Conservation (phyloP, 2,113 vertebrate genomes). For the Blennius ocellaris region DNA sequence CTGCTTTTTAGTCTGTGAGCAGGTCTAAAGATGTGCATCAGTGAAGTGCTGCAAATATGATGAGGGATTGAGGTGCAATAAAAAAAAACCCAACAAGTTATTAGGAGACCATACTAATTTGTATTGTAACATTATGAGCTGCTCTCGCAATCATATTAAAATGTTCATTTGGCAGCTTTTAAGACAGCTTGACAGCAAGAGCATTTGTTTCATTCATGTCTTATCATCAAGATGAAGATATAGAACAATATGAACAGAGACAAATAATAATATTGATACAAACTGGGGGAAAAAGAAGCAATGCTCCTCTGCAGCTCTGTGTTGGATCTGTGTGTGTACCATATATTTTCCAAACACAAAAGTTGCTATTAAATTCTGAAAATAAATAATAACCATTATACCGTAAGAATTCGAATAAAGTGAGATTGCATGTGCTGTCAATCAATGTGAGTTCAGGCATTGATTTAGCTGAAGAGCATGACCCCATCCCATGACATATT, state of each 20-base stretch:
- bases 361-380: background rate
- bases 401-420: background rate
- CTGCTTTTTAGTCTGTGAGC: constrained; percentile 32
- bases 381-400: background rate
- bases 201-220: constrained; percentile 13
- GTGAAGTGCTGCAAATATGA: constrained; percentile 12
- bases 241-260: constrained; percentile 12
- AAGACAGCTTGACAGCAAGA: constrained; percentile 16
- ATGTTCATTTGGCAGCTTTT: constrained; percentile 45
- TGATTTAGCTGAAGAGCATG: background rate
- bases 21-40: constrained; percentile 19
- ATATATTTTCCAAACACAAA: background rate
- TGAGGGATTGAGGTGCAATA: background rate
- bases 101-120: constrained; percentile 34
- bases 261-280: background rate
- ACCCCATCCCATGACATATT: background rate
- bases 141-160: constrained; percentile 37
- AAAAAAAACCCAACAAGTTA: constrained; percentile 12
- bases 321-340: background rate
- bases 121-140: constrained; percentile 31
- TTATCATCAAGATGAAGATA: constrained; percentile 22
- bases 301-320: background rate
- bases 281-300: background rate
- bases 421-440: background rate
- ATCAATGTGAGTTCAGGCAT: background rate